Evolutionary conservation across 2,888 invertebrate species (phyloP).

Genomic region (Polydrusus pterygomalis): DNA sequence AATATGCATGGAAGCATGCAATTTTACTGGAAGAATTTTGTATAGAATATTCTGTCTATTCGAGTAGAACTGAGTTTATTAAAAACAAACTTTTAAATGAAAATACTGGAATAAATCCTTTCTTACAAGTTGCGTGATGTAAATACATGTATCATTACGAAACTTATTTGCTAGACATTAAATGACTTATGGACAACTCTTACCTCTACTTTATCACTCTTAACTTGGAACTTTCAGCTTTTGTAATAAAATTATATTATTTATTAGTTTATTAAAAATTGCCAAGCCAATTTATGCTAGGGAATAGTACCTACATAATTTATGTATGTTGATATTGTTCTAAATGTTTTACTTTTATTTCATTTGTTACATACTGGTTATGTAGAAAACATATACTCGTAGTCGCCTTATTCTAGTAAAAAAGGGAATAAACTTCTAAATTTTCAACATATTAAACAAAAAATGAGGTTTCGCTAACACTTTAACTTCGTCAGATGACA

Average conservation of each 20-base stretch:
- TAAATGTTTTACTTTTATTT: too few relatives aligned
- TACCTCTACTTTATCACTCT: slow-evolving; percentile 3
- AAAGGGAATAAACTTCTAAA: too few relatives aligned
- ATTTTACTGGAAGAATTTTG: too few relatives aligned
- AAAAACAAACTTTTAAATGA: neutral
- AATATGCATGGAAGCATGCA: too few relatives aligned
- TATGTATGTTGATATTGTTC: neutral
- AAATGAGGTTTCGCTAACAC: too few relatives aligned
- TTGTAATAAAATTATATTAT: neutral
- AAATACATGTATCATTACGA: slow-evolving; percentile 11
- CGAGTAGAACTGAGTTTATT: neutral
- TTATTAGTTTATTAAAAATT: slow-evolving; percentile 5
- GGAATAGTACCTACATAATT: neutral
- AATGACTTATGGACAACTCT: slow-evolving; percentile 21
- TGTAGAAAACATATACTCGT: too few relatives aligned
- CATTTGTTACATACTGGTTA: too few relatives aligned
- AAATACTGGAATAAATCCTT: neutral
- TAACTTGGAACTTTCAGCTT: slow-evolving; percentile 8
- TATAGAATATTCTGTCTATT: too few relatives aligned
- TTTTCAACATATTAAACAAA: too few relatives aligned
- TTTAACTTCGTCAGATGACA: too few relatives aligned
- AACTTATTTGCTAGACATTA: neutral
- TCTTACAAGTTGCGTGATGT: slow-evolving; percentile 11
- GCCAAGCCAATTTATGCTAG: neutral
- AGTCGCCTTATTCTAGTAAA: too few relatives aligned